Base-by-base conservation (phyloP, 1,140 invertebrate genomes). In the Pinna nobilis region DNA sequence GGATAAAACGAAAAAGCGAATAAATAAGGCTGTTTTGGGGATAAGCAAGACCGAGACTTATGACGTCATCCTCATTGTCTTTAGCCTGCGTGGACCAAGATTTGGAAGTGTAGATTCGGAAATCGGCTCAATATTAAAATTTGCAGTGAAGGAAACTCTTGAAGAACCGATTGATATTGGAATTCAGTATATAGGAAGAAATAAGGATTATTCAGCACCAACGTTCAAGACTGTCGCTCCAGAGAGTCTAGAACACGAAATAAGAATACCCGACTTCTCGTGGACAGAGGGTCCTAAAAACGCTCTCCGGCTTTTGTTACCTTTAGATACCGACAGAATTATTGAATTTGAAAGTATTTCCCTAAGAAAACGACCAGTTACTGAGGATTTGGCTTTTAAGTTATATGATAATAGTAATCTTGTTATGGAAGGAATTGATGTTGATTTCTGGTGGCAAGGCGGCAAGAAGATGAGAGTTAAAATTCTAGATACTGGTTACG, bases 371-470 rank as follows among this genome's bases (percentile, higher is more conserved):
- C 33, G 79, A n/a, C 51, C 53, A 2, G 41, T 64, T 37, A 70
- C 37, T 18, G 69, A 49, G 53, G 79, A 76, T 18, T 64, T 39
- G 1, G 61, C 49, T 2, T 63, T 63, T 1, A 64, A 25, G 13
- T 35, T 79, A 9, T 76, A 69, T 39, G 25, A 74, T 25, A 75
- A 78, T 49, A 69, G 35, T 0, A 25, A 63, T 3, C 67, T 77
- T 18, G 51, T 83, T 30, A 72, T 83, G 3, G 80, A 83, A 49
- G 82, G 67, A 0, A 75, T 84, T 5, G 60, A 84, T 57, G 55
- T 80, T 0, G 84, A 85, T 59, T 76, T 82, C 28, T 82, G 79
- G 80, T 85, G 84, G 84, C 74, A 78, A 11, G 47, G 66, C 5
- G 76, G 78, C 15, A 73, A 80, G n/a, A 71, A 70, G 3, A 81